A percentile compares a stretch with the other conserved stretches of the same genome.
Conservation (phyloP, 2,113 vertebrate species). For the Lethenteron reissneri region DNA sequence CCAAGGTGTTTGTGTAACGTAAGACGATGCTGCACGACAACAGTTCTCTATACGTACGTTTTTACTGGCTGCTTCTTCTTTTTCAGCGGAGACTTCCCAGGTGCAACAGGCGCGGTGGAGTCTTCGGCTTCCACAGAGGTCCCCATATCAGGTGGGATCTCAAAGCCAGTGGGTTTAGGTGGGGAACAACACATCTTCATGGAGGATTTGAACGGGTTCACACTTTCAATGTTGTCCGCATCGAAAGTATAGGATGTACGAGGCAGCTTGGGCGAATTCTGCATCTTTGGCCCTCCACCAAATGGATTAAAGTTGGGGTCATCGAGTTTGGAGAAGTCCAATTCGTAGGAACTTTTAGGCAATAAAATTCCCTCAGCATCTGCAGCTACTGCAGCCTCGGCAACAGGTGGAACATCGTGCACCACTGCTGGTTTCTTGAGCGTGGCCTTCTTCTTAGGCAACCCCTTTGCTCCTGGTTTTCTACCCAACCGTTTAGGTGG, state of each 20-base stretch:
- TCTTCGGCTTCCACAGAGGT: too few relatives aligned
- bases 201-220: conserved; percentile 18
- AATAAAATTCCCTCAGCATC: conserved; percentile 13
- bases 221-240: conserved; percentile 18
- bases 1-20: too few relatives aligned
- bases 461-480: conserved; percentile 22
- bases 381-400: neutral
- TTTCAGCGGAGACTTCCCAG: too few relatives aligned
- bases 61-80: too few relatives aligned
- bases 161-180: too few relatives aligned
- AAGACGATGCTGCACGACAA: too few relatives aligned
- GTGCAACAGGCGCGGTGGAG: too few relatives aligned
- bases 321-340: conserved; percentile 31
- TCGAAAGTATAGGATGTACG: conserved; percentile 21
- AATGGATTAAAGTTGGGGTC: conserved; percentile 38
- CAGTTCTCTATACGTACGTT: too few relatives aligned
- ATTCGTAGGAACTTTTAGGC: conserved; percentile 21
- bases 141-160: too few relatives aligned
- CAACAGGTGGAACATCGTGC: conserved; percentile 9
- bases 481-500: conserved; percentile 30
- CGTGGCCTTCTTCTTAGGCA: conserved; percentile 13
- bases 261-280: conserved; percentile 17
- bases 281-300: conserved; percentile 20
- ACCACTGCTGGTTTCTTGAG: conserved; percentile 11
- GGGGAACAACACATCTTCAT: too few relatives aligned